A percentile compares a stretch with the other conserved stretches of the same genome.
These are phyloP conservation scores for Drosophila nigromelanica DNA, from an alignment of 1,140 invertebrate genomes.

Conservation along the genomic window DNA sequence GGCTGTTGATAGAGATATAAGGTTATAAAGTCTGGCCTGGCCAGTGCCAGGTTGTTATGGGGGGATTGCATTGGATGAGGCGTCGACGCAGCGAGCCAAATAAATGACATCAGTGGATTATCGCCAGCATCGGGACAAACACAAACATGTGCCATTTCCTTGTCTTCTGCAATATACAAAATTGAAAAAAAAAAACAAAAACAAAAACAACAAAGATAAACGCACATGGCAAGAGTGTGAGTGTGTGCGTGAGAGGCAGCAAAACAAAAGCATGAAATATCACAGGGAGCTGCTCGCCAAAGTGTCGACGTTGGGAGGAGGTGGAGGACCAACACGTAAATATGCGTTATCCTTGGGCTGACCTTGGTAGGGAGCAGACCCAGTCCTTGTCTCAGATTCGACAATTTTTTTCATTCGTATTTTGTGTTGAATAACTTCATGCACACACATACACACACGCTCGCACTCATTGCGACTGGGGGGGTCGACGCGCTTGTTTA, in stretches of 20 bases:
- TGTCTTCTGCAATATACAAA: slow-evolving; percentile 67
- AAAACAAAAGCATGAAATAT: slow-evolving; percentile 81
- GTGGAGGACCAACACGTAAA: slow-evolving; percentile 58
- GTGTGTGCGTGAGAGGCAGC: slow-evolving; percentile 39
- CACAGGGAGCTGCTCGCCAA: slow-evolving; percentile 50
- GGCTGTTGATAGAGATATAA: slow-evolving; percentile 77
- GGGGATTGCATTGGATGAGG: slow-evolving; percentile 11
- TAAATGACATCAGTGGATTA: slow-evolving; percentile 81
- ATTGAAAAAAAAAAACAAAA: slow-evolving; percentile 61
- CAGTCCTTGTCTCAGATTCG: slow-evolving; percentile 23
- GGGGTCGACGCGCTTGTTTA: slow-evolving; percentile 46
- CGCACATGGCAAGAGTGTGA: slow-evolving; percentile 20
- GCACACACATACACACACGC: slow-evolving; percentile 45
- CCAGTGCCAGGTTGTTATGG: neutral
- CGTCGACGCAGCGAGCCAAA: slow-evolving; percentile 66
- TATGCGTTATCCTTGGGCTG: slow-evolving; percentile 75
- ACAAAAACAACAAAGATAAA: slow-evolving; percentile 24
- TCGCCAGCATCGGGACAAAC: slow-evolving; percentile 69
- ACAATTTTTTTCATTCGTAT: slow-evolving; percentile 63
- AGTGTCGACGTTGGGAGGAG: slow-evolving; percentile 58
- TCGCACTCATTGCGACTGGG: neutral
- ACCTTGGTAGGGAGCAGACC: slow-evolving; percentile 57
- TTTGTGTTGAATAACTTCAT: slow-evolving; percentile 78
- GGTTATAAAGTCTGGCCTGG: slow-evolving; percentile 63
- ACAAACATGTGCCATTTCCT: slow-evolving; percentile 73